A percentile compares a stretch with the other conserved stretches of the same genome.
phyloP scores from a whole-genome alignment of 2,888 invertebrate species.

The Temnothorax unifasciatus region DNA sequence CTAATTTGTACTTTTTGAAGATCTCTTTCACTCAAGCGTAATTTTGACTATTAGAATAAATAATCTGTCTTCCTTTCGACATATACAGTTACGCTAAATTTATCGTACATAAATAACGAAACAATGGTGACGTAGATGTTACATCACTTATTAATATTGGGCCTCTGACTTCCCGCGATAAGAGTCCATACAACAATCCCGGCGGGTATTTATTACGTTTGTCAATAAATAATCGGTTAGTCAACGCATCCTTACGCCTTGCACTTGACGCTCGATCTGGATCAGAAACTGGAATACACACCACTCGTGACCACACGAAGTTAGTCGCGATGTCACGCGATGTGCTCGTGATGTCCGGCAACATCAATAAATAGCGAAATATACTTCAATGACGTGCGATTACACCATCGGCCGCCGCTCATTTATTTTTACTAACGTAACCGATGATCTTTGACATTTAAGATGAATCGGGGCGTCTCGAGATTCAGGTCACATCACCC shows the following conservation, averaged over 20 bases:
- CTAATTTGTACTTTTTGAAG: background rate
- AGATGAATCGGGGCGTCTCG: background rate
- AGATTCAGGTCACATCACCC: constrained; percentile 22
- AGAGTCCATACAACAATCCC: background rate
- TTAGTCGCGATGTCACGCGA: constrained; percentile 15
- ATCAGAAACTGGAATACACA: background rate
- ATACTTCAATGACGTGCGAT: constrained; percentile 15
- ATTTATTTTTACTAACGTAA: constrained; percentile 34
- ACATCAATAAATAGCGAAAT: constrained; percentile 28
- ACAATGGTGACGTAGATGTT: constrained; percentile 16
- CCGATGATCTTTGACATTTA: constrained; percentile 37
- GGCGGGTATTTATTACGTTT: constrained; percentile 8
- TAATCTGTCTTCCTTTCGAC: background rate
- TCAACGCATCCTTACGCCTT: constrained; percentile 38
- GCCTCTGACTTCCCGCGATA: background rate
- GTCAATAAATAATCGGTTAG: constrained; percentile 47
- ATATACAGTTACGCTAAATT: background rate
- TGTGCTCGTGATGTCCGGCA: constrained; percentile 30
- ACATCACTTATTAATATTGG: constrained; percentile 1
- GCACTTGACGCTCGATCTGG: constrained; percentile 25
- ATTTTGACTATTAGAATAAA: background rate
- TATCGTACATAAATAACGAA: background rate
- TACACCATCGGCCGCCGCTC: background rate
- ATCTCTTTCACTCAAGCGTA: background rate
- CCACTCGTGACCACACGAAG: background rate